Evolutionary conservation across 2,797 vertebrate genomes (phyloP).

Genomic region (Liasis olivaceus): DNA sequence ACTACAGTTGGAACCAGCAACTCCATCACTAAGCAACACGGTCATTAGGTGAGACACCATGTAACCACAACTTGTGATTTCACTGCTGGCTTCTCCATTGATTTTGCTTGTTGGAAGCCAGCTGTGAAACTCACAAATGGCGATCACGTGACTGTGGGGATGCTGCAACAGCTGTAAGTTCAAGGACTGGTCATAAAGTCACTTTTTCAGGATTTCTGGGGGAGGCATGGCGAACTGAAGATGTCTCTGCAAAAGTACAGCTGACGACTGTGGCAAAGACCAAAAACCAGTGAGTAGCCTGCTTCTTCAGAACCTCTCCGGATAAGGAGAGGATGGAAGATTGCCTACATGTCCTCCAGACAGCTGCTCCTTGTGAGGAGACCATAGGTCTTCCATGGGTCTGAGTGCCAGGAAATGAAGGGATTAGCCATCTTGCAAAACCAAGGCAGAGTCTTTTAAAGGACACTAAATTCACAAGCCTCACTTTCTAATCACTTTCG

Average conservation of each 20-base stretch:
- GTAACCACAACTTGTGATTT: background rate
- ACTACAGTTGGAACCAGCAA: background rate
- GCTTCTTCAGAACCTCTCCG: background rate
- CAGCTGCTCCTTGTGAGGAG: background rate
- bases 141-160: background rate
- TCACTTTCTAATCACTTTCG: background rate
- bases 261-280: background rate
- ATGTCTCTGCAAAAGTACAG: background rate
- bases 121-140: background rate
- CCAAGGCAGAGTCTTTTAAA: background rate
- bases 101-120: background rate
- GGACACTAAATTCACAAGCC: background rate
- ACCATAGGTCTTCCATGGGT: background rate
- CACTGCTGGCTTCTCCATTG: background rate
- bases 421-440: background rate
- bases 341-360: background rate
- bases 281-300: background rate
- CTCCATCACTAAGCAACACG: background rate
- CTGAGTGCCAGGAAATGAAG: background rate
- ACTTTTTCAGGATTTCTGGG: background rate
- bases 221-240: background rate
- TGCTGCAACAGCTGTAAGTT: background rate
- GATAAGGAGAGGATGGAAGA: background rate
- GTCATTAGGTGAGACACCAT: background rate
- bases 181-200: background rate